These are phyloP conservation scores for Dufourea novaeangliae DNA, from an alignment of 1,140 invertebrate genomes.

Conservation along the genomic window DNA sequence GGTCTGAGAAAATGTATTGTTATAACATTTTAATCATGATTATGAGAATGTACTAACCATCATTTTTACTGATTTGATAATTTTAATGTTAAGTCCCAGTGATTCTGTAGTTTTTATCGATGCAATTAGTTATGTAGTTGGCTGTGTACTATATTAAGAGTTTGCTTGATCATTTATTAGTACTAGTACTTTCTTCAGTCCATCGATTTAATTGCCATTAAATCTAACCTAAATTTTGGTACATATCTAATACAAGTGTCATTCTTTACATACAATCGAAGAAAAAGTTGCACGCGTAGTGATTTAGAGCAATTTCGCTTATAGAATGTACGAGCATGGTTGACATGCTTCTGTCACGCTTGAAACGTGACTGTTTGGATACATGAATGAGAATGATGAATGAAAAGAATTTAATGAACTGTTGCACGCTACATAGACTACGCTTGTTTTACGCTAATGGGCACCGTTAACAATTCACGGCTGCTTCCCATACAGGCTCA, in stretches of 20 bases:
- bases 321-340: no score
- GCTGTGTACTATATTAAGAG: no score
- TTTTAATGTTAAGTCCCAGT: no score
- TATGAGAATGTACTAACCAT: no score
- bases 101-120: no score
- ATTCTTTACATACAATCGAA: background rate
- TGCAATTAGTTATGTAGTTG: no score
- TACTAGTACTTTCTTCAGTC: no score
- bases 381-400: conserved; percentile 24
- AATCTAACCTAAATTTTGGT: background rate
- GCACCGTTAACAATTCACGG: background rate
- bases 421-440: background rate
- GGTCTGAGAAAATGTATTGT: no score
- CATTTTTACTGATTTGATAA: no score
- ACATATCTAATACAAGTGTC: background rate
- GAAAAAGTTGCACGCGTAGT: background rate
- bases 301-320: conserved; percentile 8
- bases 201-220: background rate
- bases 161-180: no score
- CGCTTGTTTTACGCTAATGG: background rate
- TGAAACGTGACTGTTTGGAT: background rate
- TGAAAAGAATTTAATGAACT: background rate
- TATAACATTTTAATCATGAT: no score
- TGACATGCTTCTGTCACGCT: background rate
- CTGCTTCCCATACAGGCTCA: background rate